phyloP scores from a whole-genome alignment of 2,888 invertebrate species.

The Anagyrus pseudococci region DNA sequence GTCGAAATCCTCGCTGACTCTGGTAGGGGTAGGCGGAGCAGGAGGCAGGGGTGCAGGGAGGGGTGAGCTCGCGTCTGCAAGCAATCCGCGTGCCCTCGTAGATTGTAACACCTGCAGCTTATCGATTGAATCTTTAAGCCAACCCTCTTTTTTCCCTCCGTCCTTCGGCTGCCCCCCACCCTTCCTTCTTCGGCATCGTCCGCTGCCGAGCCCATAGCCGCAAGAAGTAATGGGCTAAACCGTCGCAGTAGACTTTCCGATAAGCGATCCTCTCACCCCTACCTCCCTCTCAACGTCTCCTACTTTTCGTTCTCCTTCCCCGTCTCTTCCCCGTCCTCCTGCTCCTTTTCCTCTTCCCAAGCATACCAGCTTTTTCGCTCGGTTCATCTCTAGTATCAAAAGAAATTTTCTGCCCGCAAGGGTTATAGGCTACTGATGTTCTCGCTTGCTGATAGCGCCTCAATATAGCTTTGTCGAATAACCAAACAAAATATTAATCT shows the following conservation, averaged over 20 bases:
- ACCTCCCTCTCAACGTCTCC: too few species aligned
- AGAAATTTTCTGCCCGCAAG: conserved; percentile 1
- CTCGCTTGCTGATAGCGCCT: too few species aligned
- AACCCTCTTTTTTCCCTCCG: neutral
- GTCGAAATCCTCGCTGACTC: too few species aligned
- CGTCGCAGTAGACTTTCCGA: conserved; percentile 30
- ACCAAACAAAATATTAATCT: too few species aligned
- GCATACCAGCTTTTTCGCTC: neutral
- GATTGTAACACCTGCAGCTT: conserved; percentile 38
- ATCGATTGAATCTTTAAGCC: conserved; percentile 36
- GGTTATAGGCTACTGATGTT: neutral
- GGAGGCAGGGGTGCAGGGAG: too few species aligned
- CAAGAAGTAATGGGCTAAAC: conserved; percentile 37
- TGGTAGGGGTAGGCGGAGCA: too few species aligned
- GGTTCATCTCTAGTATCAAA: neutral
- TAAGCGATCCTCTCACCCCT: conserved; percentile 31
- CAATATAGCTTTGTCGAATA: too few species aligned
- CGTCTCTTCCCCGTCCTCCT: neutral
- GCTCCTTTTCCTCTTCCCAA: neutral
- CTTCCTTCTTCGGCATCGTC: too few species aligned
- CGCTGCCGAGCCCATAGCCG: too few species aligned
- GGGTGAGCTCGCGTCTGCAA: too few species aligned
- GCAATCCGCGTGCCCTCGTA: conserved; percentile 5
- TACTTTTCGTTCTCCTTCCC: neutral
- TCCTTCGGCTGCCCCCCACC: too few species aligned